phyloP scores from a whole-genome alignment of 2,797 vertebrate genomes.

The Myotis daubentonii region DNA sequence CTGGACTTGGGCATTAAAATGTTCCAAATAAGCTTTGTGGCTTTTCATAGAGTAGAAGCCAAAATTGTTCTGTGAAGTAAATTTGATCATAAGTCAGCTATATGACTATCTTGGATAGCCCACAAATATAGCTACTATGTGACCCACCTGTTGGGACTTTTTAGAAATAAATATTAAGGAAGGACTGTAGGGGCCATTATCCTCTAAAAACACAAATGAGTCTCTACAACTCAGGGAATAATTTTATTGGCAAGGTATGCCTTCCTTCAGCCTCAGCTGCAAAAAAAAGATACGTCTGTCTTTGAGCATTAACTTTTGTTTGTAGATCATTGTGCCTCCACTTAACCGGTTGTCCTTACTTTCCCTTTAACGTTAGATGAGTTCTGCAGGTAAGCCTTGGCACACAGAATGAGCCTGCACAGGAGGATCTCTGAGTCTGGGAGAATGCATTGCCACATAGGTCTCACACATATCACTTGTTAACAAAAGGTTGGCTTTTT shows the following conservation, averaged over 20 bases:
- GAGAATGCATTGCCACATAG: background rate
- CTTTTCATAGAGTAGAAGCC: slow-evolving; percentile 16
- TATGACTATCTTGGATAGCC: background rate
- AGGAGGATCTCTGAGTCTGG: background rate
- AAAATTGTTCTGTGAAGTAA: slow-evolving; percentile 53
- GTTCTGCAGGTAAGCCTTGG: slow-evolving; percentile 1
- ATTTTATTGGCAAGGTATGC: background rate
- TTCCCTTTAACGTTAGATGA: background rate
- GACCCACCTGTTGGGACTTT: slow-evolving; percentile 19
- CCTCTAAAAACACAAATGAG: background rate
- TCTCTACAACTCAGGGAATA: background rate
- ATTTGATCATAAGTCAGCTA: slow-evolving; percentile 31
- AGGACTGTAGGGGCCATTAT: background rate
- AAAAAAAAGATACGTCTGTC: background rate
- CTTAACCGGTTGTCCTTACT: background rate
- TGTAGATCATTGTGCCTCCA: slow-evolving; percentile 38
- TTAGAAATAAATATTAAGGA: background rate
- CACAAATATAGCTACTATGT: background rate
- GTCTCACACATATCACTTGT: background rate
- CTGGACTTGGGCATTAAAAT: slow-evolving; percentile 49
- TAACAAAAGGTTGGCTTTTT: background rate
- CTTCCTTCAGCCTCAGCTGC: background rate
- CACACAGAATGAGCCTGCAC: background rate
- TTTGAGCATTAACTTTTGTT: background rate
- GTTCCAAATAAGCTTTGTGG: slow-evolving; percentile 15